Percentiles rank a stretch among this genome's conserved stretches.
These are phyloP conservation scores for Ectemnius lituratus DNA, from an alignment of 2,888 invertebrate genomes.

Conservation along the genomic window DNA sequence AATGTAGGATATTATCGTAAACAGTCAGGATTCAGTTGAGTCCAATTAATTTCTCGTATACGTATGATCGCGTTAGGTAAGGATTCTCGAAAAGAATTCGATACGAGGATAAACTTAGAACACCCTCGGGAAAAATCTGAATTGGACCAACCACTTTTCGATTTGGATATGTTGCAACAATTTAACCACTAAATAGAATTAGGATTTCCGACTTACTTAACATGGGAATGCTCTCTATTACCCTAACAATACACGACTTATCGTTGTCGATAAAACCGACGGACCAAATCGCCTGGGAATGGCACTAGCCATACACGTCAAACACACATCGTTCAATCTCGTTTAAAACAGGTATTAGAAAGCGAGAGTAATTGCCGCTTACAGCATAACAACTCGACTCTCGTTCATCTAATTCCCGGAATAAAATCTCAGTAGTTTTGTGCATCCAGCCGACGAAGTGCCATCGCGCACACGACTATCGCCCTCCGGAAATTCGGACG, in stretches of 20 bases:
- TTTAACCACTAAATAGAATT: constrained; percentile 8
- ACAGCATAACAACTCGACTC: constrained; percentile 45
- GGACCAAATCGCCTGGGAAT: constrained; percentile 34
- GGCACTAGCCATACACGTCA: constrained; percentile 39
- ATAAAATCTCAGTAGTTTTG: constrained; percentile 23
- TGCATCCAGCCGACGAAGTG: neutral
- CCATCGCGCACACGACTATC: constrained; percentile 5
- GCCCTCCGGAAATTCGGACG: constrained; percentile 1
- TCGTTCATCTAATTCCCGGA: constrained; percentile 34
- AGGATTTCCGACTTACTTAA: neutral
- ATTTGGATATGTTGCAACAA: constrained; percentile 4
- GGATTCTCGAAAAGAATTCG: neutral
- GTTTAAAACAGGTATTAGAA: constrained; percentile 35
- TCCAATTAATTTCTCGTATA: constrained; percentile 6
- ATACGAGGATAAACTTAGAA: neutral
- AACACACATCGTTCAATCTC: constrained; percentile 28
- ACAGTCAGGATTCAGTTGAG: constrained; percentile 20
- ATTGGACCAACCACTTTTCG: neutral
- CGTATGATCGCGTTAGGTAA: neutral
- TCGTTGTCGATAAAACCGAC: constrained; percentile 19
- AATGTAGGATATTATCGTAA: constrained; percentile 38
- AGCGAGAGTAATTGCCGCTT: constrained; percentile 51
- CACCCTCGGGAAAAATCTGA: neutral
- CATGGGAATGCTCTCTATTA: neutral
- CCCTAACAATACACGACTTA: constrained; percentile 43